Conservation (phyloP, 2,113 vertebrate species). For the Amia ocellicauda region DNA sequence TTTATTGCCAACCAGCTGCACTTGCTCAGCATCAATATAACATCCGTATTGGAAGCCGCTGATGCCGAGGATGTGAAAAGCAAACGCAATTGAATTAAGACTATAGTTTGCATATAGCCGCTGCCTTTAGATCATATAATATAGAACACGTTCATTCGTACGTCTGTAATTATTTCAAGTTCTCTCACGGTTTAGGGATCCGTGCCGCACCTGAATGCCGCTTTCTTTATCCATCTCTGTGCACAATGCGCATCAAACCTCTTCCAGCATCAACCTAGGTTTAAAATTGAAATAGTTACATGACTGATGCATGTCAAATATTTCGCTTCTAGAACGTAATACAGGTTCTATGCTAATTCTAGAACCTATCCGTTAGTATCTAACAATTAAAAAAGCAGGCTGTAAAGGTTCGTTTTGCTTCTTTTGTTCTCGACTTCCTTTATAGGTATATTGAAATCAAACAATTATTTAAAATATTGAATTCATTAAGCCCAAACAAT, state of each 20-base stretch:
- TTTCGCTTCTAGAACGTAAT: too few species aligned
- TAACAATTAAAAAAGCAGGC: background rate
- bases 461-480: too few species aligned
- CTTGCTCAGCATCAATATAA: constrained; percentile 18
- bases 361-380: background rate
- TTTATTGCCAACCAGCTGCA: constrained; percentile 20
- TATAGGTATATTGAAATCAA: too few species aligned
- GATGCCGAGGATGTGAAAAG: background rate
- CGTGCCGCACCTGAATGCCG: background rate
- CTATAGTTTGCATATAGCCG: background rate
- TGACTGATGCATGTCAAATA: too few species aligned
- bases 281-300: background rate
- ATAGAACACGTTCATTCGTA: background rate
- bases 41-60: constrained; percentile 14
- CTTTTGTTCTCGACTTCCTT: too few species aligned
- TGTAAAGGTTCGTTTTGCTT: background rate
- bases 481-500: too few species aligned
- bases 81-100: constrained; percentile 6
- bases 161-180: constrained; percentile 1
- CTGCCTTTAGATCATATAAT: background rate
- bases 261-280: background rate
- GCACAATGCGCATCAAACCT: background rate
- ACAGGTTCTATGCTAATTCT: too few species aligned
- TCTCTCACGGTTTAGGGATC: background rate
- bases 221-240: background rate